These are phyloP conservation scores for Acleris sparsana DNA, from an alignment of 2,888 invertebrate genomes.

Conservation along the genomic window DNA sequence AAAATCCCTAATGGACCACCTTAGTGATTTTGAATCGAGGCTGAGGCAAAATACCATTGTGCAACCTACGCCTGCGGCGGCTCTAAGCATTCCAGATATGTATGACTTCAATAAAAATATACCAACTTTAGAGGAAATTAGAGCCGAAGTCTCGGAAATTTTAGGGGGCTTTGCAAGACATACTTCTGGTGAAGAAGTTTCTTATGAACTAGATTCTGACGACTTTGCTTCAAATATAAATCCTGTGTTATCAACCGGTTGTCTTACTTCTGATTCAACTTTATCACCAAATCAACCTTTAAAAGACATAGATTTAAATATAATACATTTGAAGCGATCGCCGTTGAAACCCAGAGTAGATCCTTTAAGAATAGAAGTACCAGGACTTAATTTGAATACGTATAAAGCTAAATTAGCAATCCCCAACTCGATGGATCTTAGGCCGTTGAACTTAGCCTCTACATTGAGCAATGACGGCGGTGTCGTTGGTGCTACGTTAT, in stretches of 20 bases:
- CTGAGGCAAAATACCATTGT: constrained; percentile 41
- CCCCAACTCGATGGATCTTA: constrained; percentile 53
- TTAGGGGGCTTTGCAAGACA: constrained; percentile 45
- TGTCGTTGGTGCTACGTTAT: constrained; percentile 47
- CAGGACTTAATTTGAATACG: constrained; percentile 51
- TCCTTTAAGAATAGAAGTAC: constrained; percentile 40
- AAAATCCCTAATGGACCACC: constrained; percentile 34
- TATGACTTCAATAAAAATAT: constrained; percentile 44
- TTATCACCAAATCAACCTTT: constrained; percentile 44
- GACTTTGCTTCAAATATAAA: constrained; percentile 42
- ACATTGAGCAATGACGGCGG: constrained; percentile 47
- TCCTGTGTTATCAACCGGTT: constrained; percentile 47
- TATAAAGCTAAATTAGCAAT: constrained; percentile 55
- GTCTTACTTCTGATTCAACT: constrained; percentile 45
- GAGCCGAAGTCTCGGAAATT: constrained; percentile 46
- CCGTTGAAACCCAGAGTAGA: constrained; percentile 32
- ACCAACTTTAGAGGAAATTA: constrained; percentile 51
- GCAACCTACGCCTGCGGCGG: constrained; percentile 41
- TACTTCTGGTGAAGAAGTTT: constrained; percentile 39
- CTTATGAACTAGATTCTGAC: constrained; percentile 37
- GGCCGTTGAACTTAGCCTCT: constrained; percentile 54
- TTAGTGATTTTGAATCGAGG: constrained; percentile 39
- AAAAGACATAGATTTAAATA: constrained; percentile 52
- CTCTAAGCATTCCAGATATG: constrained; percentile 39
- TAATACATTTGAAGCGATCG: constrained; percentile 51